Percentiles rank a stretch among this genome's conserved stretches.
These are phyloP conservation scores for Oxytorus armatus DNA, from an alignment of 2,888 invertebrate genomes.

Conservation along the genomic window DNA sequence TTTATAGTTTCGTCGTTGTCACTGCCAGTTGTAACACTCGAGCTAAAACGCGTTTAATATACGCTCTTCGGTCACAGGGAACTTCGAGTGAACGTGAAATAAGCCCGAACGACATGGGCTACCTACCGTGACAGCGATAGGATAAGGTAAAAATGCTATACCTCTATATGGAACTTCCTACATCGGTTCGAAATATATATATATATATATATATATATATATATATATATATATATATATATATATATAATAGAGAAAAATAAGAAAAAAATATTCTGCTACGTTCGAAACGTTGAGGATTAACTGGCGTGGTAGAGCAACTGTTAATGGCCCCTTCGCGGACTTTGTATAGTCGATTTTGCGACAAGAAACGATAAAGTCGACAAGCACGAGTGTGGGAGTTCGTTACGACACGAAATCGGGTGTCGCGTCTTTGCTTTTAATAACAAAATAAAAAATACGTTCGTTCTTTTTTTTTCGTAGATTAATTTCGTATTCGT, in stretches of 20 bases:
- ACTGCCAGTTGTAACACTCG: constrained; percentile 58
- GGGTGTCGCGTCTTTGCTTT: constrained; percentile 7
- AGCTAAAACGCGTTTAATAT: constrained; percentile 53
- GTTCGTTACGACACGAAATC: constrained; percentile 1
- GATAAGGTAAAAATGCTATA: constrained; percentile 74
- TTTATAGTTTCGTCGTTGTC: constrained; percentile 48
- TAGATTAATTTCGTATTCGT: constrained; percentile 14
- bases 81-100: constrained; percentile 64
- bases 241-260: too few species aligned
- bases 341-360: constrained; percentile 38
- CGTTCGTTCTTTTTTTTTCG: not conserved
- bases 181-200: constrained; percentile 62
- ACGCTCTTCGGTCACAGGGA: constrained; percentile 27
- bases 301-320: constrained; percentile 72
- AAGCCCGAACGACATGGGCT: constrained; percentile 70
- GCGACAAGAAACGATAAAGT: constrained; percentile 50
- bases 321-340: constrained; percentile 63
- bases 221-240: not conserved
- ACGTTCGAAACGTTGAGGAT: constrained; percentile 64
- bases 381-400: constrained; percentile 38
- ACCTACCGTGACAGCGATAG: constrained; percentile 79
- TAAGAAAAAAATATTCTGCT: constrained; percentile 3
- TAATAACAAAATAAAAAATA: not conserved
- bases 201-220: not conserved
- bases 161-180: constrained; percentile 76